Evolutionary conservation across 2,113 vertebrate genomes (phyloP).

Genomic region (Uria lomvia): DNA sequence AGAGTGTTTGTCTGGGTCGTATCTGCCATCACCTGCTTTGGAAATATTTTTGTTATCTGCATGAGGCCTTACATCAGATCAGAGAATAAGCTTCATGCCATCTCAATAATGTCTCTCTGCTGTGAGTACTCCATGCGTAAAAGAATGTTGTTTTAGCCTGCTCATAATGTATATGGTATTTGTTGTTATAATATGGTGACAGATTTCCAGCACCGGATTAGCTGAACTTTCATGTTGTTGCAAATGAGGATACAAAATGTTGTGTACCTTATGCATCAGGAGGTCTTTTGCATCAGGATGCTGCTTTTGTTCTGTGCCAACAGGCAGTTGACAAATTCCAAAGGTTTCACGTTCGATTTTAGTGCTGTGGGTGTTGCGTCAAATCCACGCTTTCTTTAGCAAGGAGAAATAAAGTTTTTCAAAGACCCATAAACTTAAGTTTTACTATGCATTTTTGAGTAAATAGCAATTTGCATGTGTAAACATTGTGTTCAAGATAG

Average conservation of each 20-base stretch:
- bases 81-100: constrained; percentile 92
- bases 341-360: not conserved
- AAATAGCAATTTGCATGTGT: not conserved
- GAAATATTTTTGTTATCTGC: constrained; percentile 96
- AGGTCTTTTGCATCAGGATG: not conserved
- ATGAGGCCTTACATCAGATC: constrained; percentile 93
- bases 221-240: not conserved
- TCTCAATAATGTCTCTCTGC: constrained; percentile 96
- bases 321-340: not conserved
- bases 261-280: not conserved
- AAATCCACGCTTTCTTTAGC: not conserved
- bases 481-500: not conserved
- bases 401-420: not conserved
- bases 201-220: not conserved
- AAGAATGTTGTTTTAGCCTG: not conserved
- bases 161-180: accelerated
- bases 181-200: not conserved
- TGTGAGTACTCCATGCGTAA: constrained; percentile 80
- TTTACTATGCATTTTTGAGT: not conserved
- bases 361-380: accelerated
- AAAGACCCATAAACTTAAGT: not conserved
- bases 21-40: constrained; percentile 91
- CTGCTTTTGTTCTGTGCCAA: not conserved
- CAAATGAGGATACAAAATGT: not conserved
- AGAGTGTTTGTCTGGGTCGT: constrained; percentile 98